These are phyloP conservation scores for Heteromurus nitidus DNA, from an alignment of 2,888 invertebrate species.

Conservation along the genomic window DNA sequence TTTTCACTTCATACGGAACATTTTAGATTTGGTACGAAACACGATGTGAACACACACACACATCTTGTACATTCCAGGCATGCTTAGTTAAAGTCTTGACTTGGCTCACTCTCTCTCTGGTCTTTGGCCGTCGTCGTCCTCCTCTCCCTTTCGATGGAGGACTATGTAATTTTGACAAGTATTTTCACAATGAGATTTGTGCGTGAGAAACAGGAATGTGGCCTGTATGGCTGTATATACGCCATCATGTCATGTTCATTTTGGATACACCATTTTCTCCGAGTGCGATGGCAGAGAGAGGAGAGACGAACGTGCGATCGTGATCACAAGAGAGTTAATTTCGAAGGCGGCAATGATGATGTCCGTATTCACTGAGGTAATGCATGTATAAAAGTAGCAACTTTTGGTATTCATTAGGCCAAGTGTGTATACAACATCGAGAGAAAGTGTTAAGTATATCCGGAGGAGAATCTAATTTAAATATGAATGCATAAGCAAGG, in stretches of 20 bases:
- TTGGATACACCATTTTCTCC: background rate
- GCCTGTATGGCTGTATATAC: background rate
- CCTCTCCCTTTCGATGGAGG: no score
- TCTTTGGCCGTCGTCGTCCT: no score
- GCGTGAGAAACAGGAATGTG: constrained; percentile 45
- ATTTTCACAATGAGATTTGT: constrained; percentile 42
- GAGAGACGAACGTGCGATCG: background rate
- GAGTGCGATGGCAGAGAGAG: background rate
- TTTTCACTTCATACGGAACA: no score
- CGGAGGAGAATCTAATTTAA: no score
- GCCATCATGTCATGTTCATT: background rate
- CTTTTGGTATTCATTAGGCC: no score
- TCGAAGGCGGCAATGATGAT: background rate
- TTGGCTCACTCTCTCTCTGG: no score
- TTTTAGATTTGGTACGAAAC: background rate
- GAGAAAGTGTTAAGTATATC: no score
- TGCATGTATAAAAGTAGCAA: background rate
- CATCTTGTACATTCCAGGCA: background rate
- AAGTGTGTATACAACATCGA: no score
- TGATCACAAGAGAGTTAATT: constrained; percentile 16
- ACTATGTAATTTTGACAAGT: constrained; percentile 39
- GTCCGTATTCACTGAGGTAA: background rate
- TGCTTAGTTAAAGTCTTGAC: no score
- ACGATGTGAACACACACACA: background rate
- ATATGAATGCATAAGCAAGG: no score